Evolutionary conservation across 2,888 invertebrate species (phyloP), one percentile per base, ranked within the genome.

Genomic region (Monopis laevigella): DNA sequence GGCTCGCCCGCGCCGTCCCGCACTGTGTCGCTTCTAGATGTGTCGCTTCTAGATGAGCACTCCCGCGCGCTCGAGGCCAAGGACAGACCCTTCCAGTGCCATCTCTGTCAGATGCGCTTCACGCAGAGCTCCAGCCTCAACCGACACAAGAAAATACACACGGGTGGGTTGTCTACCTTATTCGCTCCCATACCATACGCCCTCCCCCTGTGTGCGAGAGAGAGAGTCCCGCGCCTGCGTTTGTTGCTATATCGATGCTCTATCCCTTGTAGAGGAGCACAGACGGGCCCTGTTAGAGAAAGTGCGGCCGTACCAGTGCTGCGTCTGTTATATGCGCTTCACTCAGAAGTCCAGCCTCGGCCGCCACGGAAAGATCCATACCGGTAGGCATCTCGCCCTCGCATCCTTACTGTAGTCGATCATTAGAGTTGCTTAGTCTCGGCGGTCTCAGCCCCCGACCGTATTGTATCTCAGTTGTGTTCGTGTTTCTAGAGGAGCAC

Each of bases 271-370:
- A 82, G 82, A 82, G 80, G 82, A 82, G 73, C 82, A 82, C 80
- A 81, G 82, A 77, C 82, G 77, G 69, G 81, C 81, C 80, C 80
- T 82, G 78, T 81, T 82, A 81, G 82, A 80, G 70, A 82, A 82
- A 81, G 82, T 80, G 80, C 81, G 82, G 71, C 86, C 87, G 56
- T 87, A 87, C 80, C 87, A 87, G 75, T 88, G 88, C 78, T 85
- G 86, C 75, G 75, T 87, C 67, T 88, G 88, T 73, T 83, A 85
- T 71, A 88, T 88, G 75, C 83, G 87, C 74, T 88, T 88, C 74
- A 87, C 87, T 63, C 88, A 88, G 75, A 88, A 88, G 78, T 87
- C 87, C 75, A 87, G 87, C 69, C 82, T 88, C 59, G 87, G 87
- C 73, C 87, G 87, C 62, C 88, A 88, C 72, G 87, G 87, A 69